Conservation (phyloP, 1,140 invertebrate genomes). For the Drosophila athabasca region DNA sequence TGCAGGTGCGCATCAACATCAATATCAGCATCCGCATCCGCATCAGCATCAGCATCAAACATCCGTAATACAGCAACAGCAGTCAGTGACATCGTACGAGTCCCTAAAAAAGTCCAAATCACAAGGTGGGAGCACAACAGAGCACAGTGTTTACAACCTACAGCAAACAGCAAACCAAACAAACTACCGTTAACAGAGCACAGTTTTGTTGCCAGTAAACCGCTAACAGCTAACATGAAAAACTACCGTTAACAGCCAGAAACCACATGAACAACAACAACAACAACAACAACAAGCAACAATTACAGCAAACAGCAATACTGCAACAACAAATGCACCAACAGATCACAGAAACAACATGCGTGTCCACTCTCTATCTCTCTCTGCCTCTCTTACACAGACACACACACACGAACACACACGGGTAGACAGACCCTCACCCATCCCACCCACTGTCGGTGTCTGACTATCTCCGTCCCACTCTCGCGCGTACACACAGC, state of each 20-base stretch:
- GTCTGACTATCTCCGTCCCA: too few species aligned
- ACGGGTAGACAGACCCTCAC: constrained; percentile 27
- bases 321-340: constrained; percentile 14
- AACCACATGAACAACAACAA: constrained; percentile 37
- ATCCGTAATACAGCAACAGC: constrained; percentile 76
- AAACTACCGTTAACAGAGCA: constrained; percentile 43
- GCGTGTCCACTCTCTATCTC: constrained; percentile 16
- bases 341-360: constrained; percentile 30
- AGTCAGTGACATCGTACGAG: constrained; percentile 78
- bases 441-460: constrained; percentile 31
- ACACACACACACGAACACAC: constrained; percentile 14
- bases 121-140: constrained; percentile 91
- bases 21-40: constrained; percentile 55
- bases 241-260: constrained; percentile 13
- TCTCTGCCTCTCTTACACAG: constrained; percentile 13
- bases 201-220: constrained; percentile 13
- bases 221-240: constrained; percentile 17
- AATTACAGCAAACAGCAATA: constrained; percentile 31
- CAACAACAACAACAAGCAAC: constrained; percentile 44
- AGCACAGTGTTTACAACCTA: constrained; percentile 54
- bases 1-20: constrained; percentile 69
- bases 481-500: too few species aligned
- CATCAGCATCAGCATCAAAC: constrained; percentile 70
- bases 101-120: constrained; percentile 89
- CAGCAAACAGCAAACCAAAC: constrained; percentile 28